A percentile compares a stretch with the other conserved stretches of the same genome.
phyloP scores from a whole-genome alignment of 2,113 vertebrate genomes.

The Arizona elegans region DNA sequence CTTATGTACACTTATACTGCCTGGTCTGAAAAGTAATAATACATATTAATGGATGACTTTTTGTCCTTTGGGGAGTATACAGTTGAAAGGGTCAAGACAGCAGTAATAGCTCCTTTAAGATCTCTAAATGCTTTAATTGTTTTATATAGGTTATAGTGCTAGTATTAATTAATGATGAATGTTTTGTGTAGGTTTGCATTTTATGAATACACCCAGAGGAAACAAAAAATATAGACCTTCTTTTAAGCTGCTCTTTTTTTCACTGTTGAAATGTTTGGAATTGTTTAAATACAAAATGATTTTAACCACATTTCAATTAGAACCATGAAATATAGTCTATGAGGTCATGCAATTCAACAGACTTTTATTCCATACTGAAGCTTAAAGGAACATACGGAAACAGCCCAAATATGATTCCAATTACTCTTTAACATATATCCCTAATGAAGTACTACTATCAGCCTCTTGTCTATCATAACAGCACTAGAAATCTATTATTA shows the following conservation, averaged over 20 bases:
- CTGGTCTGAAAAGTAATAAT: constrained; percentile 66
- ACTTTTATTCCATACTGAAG: constrained; percentile 35
- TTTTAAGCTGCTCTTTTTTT: constrained; percentile 36
- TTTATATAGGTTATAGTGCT: constrained; percentile 70
- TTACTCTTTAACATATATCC: constrained; percentile 51
- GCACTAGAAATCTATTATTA: not conserved
- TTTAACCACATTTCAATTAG: constrained; percentile 66
- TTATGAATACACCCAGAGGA: constrained; percentile 35
- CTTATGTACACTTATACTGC: constrained; percentile 51
- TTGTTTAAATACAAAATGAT: constrained; percentile 61
- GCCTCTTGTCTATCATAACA: not conserved
- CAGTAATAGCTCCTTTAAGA: constrained; percentile 70
- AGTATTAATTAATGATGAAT: constrained; percentile 71
- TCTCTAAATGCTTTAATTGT: constrained; percentile 73
- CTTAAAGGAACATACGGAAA: constrained; percentile 57
- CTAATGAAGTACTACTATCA: constrained; percentile 20
- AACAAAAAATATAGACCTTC: constrained; percentile 7
- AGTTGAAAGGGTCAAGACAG: constrained; percentile 73
- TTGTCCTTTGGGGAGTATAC: constrained; percentile 74
- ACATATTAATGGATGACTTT: constrained; percentile 74
- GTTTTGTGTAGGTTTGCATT: constrained; percentile 58
- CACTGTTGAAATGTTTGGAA: constrained; percentile 58
- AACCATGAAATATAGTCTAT: constrained; percentile 64
- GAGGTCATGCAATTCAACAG: constrained; percentile 69
- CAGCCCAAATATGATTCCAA: constrained; percentile 36